Evolutionary conservation across 2,113 vertebrate genomes (phyloP).

Genomic region (Phaethornis superciliosus): DNA sequence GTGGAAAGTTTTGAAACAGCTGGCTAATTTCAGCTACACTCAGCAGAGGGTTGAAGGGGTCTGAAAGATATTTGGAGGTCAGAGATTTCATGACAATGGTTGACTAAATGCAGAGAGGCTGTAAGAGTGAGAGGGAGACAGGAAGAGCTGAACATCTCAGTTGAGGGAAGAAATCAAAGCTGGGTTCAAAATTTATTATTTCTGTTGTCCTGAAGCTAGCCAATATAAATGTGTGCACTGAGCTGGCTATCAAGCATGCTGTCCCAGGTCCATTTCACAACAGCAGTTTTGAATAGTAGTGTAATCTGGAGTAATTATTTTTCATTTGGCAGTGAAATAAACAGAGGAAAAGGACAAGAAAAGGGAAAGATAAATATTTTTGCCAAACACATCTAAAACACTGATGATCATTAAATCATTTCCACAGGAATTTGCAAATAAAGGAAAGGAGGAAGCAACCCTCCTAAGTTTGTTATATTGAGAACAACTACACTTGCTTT

Average conservation of each 20-base stretch:
- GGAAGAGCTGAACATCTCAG: background rate
- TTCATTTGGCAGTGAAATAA: constrained; percentile 35
- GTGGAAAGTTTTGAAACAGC: background rate
- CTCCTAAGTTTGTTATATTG: background rate
- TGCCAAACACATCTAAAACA: background rate
- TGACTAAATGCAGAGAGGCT: background rate
- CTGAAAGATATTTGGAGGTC: background rate
- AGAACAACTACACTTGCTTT: background rate
- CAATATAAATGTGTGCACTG: background rate
- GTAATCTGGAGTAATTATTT: constrained; percentile 10
- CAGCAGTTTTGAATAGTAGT: background rate
- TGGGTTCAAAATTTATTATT: background rate
- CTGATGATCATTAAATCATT: constrained; percentile 38
- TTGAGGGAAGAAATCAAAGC: background rate
- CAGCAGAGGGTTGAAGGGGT: background rate
- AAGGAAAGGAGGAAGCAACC: constrained; percentile 38
- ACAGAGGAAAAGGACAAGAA: constrained; percentile 50
- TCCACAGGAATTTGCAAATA: background rate
- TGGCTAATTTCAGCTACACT: background rate
- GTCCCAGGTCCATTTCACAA: background rate
- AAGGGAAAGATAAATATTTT: constrained; percentile 49
- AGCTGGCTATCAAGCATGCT: background rate
- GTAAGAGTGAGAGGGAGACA: background rate
- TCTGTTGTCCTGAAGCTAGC: background rate
- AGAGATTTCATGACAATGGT: background rate